These are phyloP conservation scores for Congeria kusceri DNA, from an alignment of 2,888 invertebrate species.

Conservation along the genomic window DNA sequence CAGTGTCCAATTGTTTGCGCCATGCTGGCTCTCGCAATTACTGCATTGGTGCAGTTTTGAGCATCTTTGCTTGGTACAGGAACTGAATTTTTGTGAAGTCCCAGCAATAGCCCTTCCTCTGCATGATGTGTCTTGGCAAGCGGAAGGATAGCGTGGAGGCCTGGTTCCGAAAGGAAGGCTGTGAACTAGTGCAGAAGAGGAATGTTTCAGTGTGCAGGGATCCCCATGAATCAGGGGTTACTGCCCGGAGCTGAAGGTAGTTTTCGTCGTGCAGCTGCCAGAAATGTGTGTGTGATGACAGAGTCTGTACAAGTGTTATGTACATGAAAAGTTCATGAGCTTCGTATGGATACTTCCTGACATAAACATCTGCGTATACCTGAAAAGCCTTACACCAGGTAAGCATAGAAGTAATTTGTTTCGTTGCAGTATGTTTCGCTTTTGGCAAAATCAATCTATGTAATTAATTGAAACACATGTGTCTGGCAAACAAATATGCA, in stretches of 20 bases:
- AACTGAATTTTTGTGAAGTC: not conserved
- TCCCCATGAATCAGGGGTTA: no score
- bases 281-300: not conserved
- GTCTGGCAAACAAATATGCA: no score
- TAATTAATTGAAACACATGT: no score
- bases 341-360: not conserved
- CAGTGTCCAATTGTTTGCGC: not conserved
- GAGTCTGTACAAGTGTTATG: conserved; percentile 11
- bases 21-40: not conserved
- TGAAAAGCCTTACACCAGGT: not conserved
- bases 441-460: no score
- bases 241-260: no score
- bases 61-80: not conserved
- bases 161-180: not conserved
- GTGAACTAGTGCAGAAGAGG: no score
- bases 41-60: conserved; percentile 1
- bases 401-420: no score
- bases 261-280: no score
- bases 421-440: no score
- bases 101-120: conserved; percentile 12
- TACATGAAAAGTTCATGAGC: conserved; percentile 10
- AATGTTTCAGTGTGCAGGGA: no score
- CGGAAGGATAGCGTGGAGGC: not conserved
- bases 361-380: not conserved
- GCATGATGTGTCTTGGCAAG: not conserved